A percentile compares a stretch with the other conserved stretches of the same genome.
Evolutionary conservation across 2,113 vertebrate species (phyloP).

Genomic region (Xiphophorus maculatus): DNA sequence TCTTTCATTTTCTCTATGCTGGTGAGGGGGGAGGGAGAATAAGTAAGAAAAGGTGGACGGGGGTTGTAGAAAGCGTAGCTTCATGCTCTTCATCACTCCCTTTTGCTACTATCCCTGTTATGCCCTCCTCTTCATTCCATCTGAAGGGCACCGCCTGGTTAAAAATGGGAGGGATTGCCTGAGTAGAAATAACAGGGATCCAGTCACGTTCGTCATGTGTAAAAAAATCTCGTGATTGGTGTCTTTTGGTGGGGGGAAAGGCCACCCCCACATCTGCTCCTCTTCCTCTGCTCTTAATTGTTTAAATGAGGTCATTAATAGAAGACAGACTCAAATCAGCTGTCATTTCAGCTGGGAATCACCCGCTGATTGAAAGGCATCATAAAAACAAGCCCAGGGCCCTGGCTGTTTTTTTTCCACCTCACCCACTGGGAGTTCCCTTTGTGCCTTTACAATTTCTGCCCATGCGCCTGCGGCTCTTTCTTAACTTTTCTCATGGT

Average conservation of each 20-base stretch:
- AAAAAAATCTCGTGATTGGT: slow-evolving; percentile 1
- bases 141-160: slow-evolving; percentile 38
- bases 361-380: slow-evolving; percentile 81
- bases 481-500: slow-evolving; percentile 48
- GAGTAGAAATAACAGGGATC: slow-evolving; percentile 14
- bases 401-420: slow-evolving; percentile 33
- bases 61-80: slow-evolving; percentile 57
- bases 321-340: slow-evolving; percentile 78
- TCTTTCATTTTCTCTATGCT: slow-evolving; percentile 84
- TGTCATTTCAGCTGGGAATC: slow-evolving; percentile 79
- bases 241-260: slow-evolving; percentile 11
- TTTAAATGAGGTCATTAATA: slow-evolving; percentile 83
- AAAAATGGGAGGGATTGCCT: slow-evolving; percentile 39
- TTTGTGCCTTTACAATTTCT: slow-evolving; percentile 66
- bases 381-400: slow-evolving; percentile 75
- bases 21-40: slow-evolving; percentile 67
- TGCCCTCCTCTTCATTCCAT: slow-evolving; percentile 30
- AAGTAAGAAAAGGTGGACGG: slow-evolving; percentile 44
- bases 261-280: neutral
- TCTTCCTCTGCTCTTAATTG: slow-evolving; percentile 79
- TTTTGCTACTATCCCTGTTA: slow-evolving; percentile 37
- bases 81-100: slow-evolving; percentile 79
- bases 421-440: slow-evolving; percentile 68
- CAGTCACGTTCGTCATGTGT: slow-evolving; percentile 40
- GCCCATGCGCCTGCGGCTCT: slow-evolving; percentile 69